Evolutionary conservation across 2,113 vertebrate genomes (phyloP).

Genomic region (Motacilla tschutschensis): DNA sequence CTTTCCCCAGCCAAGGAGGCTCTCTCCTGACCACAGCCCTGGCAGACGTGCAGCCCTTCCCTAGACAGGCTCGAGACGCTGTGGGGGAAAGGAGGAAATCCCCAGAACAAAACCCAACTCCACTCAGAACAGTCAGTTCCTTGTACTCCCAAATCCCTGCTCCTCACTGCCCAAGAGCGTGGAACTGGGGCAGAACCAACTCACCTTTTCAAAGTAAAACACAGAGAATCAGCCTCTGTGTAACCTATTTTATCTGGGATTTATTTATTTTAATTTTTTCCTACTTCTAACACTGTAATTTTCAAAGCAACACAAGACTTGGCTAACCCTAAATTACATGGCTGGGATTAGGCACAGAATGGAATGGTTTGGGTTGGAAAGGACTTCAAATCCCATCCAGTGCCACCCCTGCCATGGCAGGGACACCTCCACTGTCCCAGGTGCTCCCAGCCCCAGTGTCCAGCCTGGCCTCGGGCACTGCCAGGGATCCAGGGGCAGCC

Average conservation of each 20-base stretch:
- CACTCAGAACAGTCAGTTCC: neutral
- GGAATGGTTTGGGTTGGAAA: neutral
- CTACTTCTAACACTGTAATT: neutral
- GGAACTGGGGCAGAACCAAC: neutral
- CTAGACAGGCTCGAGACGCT: rapidly evolving
- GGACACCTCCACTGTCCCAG: neutral
- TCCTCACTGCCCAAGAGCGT: neutral
- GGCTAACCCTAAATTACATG: rapidly evolving
- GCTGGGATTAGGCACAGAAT: neutral
- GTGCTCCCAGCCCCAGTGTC: neutral
- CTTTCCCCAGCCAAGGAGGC: neutral
- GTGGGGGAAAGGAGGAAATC: neutral
- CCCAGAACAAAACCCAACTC: neutral
- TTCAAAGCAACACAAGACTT: neutral
- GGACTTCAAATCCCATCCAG: rapidly evolving
- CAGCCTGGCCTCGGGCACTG: neutral
- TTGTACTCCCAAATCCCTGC: neutral
- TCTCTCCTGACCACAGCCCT: neutral
- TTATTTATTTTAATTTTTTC: too few species aligned
- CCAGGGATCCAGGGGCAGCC: neutral
- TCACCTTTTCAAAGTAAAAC: neutral
- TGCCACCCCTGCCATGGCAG: neutral
- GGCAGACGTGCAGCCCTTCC: neutral
- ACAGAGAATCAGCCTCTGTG: neutral
- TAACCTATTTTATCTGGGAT: rapidly evolving